These are phyloP conservation scores for Alexandromys fortis DNA, from an alignment of 2,113 vertebrate genomes.

Conservation along the genomic window DNA sequence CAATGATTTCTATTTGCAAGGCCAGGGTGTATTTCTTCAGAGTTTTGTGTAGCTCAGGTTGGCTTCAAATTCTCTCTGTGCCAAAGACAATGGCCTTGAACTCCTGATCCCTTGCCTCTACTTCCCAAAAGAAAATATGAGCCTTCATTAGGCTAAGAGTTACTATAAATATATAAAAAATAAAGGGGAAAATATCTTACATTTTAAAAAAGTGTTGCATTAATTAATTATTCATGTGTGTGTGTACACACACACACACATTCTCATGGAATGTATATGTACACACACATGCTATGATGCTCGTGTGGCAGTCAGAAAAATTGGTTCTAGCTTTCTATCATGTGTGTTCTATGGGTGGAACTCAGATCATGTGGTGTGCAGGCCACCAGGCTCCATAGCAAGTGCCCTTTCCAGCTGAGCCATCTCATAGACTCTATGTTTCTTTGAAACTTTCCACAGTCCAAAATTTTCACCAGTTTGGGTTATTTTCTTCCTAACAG, in stretches of 20 bases:
- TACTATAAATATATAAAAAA: background rate
- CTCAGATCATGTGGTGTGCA: background rate
- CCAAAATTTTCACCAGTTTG: constrained; percentile 40
- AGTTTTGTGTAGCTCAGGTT: background rate
- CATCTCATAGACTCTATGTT: background rate
- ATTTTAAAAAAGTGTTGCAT: background rate
- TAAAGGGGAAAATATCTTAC: background rate
- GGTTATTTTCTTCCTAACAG: background rate
- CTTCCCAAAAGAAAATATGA: background rate
- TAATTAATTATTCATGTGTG: background rate
- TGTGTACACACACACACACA: accelerated
- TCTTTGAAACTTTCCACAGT: constrained; percentile 5
- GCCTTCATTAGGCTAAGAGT: constrained; percentile 27
- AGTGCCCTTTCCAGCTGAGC: background rate
- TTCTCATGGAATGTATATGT: background rate
- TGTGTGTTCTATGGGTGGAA: background rate
- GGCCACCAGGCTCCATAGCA: background rate
- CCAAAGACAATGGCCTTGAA: background rate
- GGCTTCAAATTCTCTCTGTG: background rate
- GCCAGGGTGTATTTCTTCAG: background rate
- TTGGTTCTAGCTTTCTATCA: background rate
- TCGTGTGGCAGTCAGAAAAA: background rate
- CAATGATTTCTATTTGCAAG: background rate
- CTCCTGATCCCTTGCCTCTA: background rate
- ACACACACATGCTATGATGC: background rate